Evolutionary conservation across 2,797 vertebrate genomes (phyloP).

Genomic region (Squalus acanthias): DNA sequence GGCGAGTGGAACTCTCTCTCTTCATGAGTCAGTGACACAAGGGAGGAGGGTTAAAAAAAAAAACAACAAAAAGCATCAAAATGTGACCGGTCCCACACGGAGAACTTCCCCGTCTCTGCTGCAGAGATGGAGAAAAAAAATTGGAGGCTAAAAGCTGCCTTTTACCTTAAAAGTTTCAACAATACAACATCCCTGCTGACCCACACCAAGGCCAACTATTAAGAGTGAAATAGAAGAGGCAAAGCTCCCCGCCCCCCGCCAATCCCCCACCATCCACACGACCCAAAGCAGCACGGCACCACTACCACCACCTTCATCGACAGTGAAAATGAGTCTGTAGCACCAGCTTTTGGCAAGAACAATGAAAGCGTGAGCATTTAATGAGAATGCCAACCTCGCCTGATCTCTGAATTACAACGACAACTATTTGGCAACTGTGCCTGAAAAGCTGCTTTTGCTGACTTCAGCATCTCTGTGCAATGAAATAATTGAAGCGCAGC

Average conservation of each 20-base stretch:
- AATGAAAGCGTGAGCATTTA: background rate
- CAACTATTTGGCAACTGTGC: background rate
- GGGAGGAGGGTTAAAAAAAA: background rate
- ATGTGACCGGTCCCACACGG: background rate
- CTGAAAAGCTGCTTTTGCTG: background rate
- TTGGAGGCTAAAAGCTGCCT: background rate
- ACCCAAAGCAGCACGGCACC: too few relatives aligned
- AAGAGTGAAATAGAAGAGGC: background rate
- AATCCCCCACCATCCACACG: too few relatives aligned
- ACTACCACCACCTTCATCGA: too few relatives aligned
- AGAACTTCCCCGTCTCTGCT: background rate
- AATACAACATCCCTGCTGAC: background rate
- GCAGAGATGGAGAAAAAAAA: background rate
- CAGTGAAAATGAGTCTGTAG: background rate
- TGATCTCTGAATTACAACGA: background rate
- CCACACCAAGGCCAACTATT: background rate
- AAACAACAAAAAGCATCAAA: background rate
- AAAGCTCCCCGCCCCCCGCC: background rate
- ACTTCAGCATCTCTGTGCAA: background rate
- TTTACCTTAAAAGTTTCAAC: background rate
- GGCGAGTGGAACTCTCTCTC: background rate
- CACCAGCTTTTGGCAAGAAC: background rate
- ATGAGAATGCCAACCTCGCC: background rate
- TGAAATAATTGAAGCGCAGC: background rate
- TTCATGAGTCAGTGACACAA: background rate